Evolutionary conservation across 2,113 vertebrate species (phyloP).

Genomic region (Otis tarda): DNA sequence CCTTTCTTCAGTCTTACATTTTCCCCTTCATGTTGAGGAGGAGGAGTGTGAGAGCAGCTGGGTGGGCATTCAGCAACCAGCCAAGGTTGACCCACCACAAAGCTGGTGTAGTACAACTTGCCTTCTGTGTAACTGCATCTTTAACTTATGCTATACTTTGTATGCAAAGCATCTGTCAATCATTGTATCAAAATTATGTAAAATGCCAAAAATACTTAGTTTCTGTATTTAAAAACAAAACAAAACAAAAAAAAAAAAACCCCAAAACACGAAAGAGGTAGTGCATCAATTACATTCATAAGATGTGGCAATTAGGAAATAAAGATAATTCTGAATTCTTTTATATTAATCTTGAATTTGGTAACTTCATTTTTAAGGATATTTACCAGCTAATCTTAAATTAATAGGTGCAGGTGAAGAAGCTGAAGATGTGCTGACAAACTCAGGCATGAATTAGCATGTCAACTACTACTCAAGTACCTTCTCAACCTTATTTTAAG

Average conservation of each 20-base stretch:
- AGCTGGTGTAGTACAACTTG: neutral
- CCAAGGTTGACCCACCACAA: rapidly evolving
- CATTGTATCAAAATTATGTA: neutral
- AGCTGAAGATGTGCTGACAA: neutral
- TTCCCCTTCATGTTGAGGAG: neutral
- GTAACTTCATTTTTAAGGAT: neutral
- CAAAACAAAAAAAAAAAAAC: neutral
- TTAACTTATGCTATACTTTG: neutral
- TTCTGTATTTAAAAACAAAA: neutral
- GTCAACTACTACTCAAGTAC: neutral
- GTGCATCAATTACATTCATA: rapidly evolving
- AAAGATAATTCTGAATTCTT: neutral
- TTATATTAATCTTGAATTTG: neutral
- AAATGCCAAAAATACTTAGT: neutral
- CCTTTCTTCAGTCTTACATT: neutral
- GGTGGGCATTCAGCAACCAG: neutral
- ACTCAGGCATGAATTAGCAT: neutral
- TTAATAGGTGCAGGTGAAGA: neutral
- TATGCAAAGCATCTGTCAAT: neutral
- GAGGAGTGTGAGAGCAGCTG: neutral
- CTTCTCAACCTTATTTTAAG: neutral
- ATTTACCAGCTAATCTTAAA: neutral
- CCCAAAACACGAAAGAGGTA: neutral
- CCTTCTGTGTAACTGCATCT: neutral
- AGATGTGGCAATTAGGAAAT: neutral